Evolutionary conservation across 2,113 vertebrate genomes (phyloP).

Genomic region (Brachirus orientalis): DNA sequence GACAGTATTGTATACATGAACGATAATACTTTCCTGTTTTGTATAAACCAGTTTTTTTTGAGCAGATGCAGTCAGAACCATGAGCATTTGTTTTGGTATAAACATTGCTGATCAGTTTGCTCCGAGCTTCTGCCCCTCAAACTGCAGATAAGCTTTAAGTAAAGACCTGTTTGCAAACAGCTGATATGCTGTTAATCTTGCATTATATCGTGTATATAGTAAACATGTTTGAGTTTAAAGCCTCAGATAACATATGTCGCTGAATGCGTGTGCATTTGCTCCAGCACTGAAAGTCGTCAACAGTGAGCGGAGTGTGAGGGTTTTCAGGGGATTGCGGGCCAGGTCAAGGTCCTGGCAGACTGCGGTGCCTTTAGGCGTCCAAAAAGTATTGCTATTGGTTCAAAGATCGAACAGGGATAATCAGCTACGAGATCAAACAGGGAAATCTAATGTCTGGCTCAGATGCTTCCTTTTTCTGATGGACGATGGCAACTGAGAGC

Average conservation of each 20-base stretch:
- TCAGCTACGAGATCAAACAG: constrained; percentile 45
- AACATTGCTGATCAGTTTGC: constrained; percentile 62
- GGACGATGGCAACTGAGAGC: constrained; percentile 58
- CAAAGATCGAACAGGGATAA: constrained; percentile 51
- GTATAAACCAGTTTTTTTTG: constrained; percentile 65
- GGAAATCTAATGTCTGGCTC: constrained; percentile 61
- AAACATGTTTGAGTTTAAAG: constrained; percentile 63
- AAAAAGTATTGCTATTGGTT: constrained; percentile 38
- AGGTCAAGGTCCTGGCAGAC: constrained; percentile 17
- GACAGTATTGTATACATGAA: constrained; percentile 30
- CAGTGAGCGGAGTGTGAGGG: neutral
- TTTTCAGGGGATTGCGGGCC: constrained; percentile 47
- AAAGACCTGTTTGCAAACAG: constrained; percentile 73
- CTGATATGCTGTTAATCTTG: constrained; percentile 55
- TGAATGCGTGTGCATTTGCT: neutral
- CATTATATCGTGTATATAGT: constrained; percentile 56
- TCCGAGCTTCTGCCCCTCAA: constrained; percentile 41
- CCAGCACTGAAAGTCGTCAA: constrained; percentile 2
- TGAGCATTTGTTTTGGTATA: constrained; percentile 65
- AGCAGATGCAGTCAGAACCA: constrained; percentile 34
- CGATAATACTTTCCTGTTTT: constrained; percentile 44
- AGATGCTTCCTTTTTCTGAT: constrained; percentile 69
- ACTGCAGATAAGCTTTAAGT: constrained; percentile 50
- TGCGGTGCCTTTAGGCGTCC: constrained; percentile 23
- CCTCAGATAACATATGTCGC: constrained; percentile 25